phyloP scores from a whole-genome alignment of 2,888 invertebrate genomes.

The Hypomecis atomaria region DNA sequence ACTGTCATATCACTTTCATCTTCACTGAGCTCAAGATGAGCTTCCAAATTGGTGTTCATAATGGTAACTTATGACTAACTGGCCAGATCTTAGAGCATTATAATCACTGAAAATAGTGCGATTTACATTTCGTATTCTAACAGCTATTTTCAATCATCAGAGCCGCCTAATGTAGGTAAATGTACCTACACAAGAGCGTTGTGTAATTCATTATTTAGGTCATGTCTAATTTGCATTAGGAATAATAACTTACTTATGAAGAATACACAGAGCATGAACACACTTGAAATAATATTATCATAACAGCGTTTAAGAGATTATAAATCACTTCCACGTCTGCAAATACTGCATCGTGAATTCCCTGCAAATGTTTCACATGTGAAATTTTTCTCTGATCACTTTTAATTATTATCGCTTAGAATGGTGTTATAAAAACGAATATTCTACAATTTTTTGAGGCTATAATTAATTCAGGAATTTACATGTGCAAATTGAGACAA shows the following conservation, averaged over 20 bases:
- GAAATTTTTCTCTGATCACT: neutral
- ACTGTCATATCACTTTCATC: conserved; percentile 37
- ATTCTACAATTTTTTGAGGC: too few relatives aligned
- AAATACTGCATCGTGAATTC: conserved; percentile 20
- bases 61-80: conserved; percentile 16
- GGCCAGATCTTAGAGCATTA: conserved; percentile 20
- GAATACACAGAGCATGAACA: neutral
- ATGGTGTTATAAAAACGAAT: neutral
- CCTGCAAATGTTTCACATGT: conserved; percentile 4
- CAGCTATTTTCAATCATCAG: neutral
- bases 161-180: neutral
- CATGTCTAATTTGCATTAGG: neutral
- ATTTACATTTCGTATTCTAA: neutral
- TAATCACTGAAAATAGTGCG: conserved; percentile 20
- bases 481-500: too few relatives aligned
- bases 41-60: conserved; percentile 43
- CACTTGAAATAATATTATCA: neutral
- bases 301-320: neutral
- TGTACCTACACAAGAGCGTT: neutral
- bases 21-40: conserved; percentile 43
- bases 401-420: neutral
- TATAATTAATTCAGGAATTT: too few relatives aligned
- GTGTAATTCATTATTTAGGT: conserved; percentile 5
- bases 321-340: conserved; percentile 33
- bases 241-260: neutral